Base-by-base conservation (phyloP, 2,797 vertebrate genomes). In the Hybognathus amarus region DNA sequence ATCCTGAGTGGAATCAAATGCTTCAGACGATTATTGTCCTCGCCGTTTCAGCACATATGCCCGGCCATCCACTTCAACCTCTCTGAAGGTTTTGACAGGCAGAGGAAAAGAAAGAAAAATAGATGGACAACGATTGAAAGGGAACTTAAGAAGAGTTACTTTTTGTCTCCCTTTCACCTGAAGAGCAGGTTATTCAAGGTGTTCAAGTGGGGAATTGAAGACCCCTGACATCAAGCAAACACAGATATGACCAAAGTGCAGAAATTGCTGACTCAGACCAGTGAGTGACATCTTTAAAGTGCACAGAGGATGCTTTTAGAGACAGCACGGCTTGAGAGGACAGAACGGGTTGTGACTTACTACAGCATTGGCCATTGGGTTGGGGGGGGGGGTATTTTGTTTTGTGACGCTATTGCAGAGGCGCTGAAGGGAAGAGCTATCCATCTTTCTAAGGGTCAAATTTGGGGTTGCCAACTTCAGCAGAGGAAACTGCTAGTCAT, bases 181-280 rank as follows among this genome's bases (percentile, higher is more conserved):
- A 71, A 77, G 66, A 82, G 59, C 67, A 82, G 56, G 67, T 71
- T 77, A 73, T 36, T 76, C n/a, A n/a, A n/a, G n/a, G 69, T 56
- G 50, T 52, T 85, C 20, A 20, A 40, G 40, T 63, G 67, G 56
- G 83, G 59, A 83, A 80, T 80, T 77, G 78, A 77, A 78, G 59
- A 79, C 45, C 76, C 20, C 80, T 77, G 66, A 70, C 81, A 81
- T 83, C 87, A 81, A n/a, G 82, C 78, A 81, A 83, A 81, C 64
- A 80, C 79, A 85, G 76, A 77, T 40, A 50, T 75, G 69, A 67
- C 70, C 74, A 78, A 85, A 86, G 77, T 67, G 76, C 82, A 79
- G 56, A 24, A 40, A 73, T 59, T 82, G 75, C 85, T 86, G 83
- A 88, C 45, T 85, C 77, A 79, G 71, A 20, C 30, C 59, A 68